Conservation (phyloP, 1,140 invertebrate genomes). For the Pomacea maculata region DNA sequence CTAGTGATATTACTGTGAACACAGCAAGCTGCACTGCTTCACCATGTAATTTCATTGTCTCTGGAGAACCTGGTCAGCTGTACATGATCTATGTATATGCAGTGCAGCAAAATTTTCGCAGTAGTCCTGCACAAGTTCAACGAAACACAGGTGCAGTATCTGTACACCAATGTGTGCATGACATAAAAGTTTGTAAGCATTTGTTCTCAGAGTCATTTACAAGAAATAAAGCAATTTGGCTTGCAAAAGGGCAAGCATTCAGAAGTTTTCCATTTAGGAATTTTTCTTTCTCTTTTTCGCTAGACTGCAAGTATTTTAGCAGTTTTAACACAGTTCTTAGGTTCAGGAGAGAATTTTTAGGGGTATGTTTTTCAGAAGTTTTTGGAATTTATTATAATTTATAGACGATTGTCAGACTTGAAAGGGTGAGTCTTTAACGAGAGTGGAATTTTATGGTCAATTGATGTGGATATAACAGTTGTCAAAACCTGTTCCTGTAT, state of each 20-base stretch:
- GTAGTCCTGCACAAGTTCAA: slow-evolving; percentile 24
- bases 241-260: too few relatives aligned
- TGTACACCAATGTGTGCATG: neutral
- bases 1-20: neutral
- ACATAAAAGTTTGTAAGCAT: neutral
- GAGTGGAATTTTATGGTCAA: too few relatives aligned
- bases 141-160: slow-evolving; percentile 37
- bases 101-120: slow-evolving; percentile 28
- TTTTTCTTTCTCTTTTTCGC: neutral
- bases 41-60: slow-evolving; percentile 27
- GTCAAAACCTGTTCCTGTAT: too few relatives aligned
- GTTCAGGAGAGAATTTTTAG: too few relatives aligned
- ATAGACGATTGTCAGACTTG: too few relatives aligned
- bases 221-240: neutral
- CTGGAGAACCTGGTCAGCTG: slow-evolving; percentile 31
- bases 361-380: too few relatives aligned
- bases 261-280: neutral
- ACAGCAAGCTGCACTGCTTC: slow-evolving; percentile 16
- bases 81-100: slow-evolving; percentile 30
- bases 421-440: too few relatives aligned
- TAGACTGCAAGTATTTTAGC: neutral
- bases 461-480: too few relatives aligned
- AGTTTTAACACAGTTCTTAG: too few relatives aligned
- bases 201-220: neutral
- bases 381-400: too few relatives aligned